Base-by-base conservation (phyloP, 2,888 invertebrate genomes). In the Celastrina argiolus region DNA sequence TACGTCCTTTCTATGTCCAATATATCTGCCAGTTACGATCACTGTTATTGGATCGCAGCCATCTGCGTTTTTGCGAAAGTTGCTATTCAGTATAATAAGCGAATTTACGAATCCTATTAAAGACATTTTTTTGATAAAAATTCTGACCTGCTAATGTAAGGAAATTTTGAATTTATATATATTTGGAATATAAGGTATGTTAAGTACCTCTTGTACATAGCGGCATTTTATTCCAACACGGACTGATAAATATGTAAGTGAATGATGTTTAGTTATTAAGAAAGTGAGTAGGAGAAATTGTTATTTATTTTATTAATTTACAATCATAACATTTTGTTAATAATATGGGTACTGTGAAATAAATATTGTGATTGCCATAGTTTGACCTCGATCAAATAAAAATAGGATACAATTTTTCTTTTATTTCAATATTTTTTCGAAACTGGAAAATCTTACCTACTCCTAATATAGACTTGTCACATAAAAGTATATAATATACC, bases 281-380 rank as follows among this genome's bases (percentile, higher is more conserved):
- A 65, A 73, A 72, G 69, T 68, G 18, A 61, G 65, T 71, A 75
- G 72, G 68, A 77, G 71, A 68, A 69, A 76, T 79, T 71, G 69
- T 74, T 75, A 75, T 75, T 75, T 75, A 75, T 74, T 76, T 71
- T 74, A 71, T 73, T 71, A 71, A 70, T 68, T 70, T 71, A 74
- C 68, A 67, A 71, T 66, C 70, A 68, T 71, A 51, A 61, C 66
- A 67, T 69, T 69, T 71, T 69, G 71, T 68, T 74, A 71, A 68
- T 69, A 67, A 68, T 69, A 67, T 71, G 68, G 64, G 69, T 70
- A 70, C 67, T 72, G 67, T 67, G 68, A 75, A 75, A 75, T 76
- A 72, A 81, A 76, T 78, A 79, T 79, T 82, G 80, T 79, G 78
- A 85, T 85, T 83, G 86, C 85, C 86, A 85, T 86, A 85, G 83